These are phyloP conservation scores for Sarcophaga peregrina DNA, from an alignment of 1,140 invertebrate genomes.

Conservation along the genomic window DNA sequence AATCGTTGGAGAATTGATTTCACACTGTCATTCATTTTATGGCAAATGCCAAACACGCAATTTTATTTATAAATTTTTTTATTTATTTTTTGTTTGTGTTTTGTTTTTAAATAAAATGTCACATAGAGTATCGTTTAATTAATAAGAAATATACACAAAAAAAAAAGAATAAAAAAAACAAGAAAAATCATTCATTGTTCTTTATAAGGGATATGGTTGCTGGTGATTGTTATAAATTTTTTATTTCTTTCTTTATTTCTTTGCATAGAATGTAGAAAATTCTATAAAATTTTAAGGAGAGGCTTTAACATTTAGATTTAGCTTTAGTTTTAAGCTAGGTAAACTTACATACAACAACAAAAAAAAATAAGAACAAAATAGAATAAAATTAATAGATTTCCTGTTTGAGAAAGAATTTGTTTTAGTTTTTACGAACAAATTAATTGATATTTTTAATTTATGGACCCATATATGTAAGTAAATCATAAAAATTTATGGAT, in stretches of 20 bases:
- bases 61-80: background rate
- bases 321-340: too few species aligned
- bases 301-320: slow-evolving; percentile 8
- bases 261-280: background rate
- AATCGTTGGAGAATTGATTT: slow-evolving; percentile 1
- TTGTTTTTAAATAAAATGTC: slow-evolving; percentile 23
- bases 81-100: too few species aligned
- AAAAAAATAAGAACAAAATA: too few species aligned
- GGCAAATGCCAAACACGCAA: slow-evolving; percentile 40
- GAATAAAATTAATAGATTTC: too few species aligned
- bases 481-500: too few species aligned
- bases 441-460: too few species aligned
- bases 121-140: slow-evolving; percentile 20
- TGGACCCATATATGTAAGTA: too few species aligned
- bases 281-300: slow-evolving; percentile 8
- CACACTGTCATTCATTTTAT: background rate
- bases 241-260: background rate
- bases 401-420: too few species aligned
- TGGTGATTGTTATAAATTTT: background rate
- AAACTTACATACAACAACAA: too few species aligned
- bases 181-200: slow-evolving; percentile 2
- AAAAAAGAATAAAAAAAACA: too few species aligned
- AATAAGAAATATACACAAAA: background rate
- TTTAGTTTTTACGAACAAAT: too few species aligned
- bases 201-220: slow-evolving; percentile 24